These are phyloP conservation scores for Scaptomyza polygonia DNA, from an alignment of 2,888 invertebrate genomes.

Conservation along the genomic window DNA sequence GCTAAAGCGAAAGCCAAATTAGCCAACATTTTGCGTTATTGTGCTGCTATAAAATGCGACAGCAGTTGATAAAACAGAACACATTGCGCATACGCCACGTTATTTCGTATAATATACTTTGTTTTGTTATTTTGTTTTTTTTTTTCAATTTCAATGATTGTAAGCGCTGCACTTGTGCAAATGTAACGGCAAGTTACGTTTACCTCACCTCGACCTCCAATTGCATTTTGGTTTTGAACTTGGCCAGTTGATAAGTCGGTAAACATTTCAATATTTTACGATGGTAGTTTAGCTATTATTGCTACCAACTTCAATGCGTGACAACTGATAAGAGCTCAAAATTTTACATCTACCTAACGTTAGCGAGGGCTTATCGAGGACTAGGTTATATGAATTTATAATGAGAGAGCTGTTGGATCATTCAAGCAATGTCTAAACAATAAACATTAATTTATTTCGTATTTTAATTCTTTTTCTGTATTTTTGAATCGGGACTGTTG, in stretches of 20 bases:
- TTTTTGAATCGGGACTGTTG: not conserved
- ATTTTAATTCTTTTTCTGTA: too few relatives aligned
- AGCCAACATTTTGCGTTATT: conserved; percentile 43
- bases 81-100: conserved; percentile 55
- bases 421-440: too few relatives aligned
- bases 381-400: too few relatives aligned
- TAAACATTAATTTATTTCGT: too few relatives aligned
- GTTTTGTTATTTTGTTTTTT: too few relatives aligned
- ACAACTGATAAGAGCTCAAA: conserved; percentile 39
- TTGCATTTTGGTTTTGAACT: conserved; percentile 68
- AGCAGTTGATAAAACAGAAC: conserved; percentile 73
- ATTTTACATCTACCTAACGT: conserved; percentile 29
- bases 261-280: conserved; percentile 26
- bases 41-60: conserved; percentile 31
- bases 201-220: conserved; percentile 32
- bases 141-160: conserved; percentile 22
- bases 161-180: conserved; percentile 61
- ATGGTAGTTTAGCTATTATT: conserved; percentile 2
- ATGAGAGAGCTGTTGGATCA: too few relatives aligned
- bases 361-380: conserved; percentile 30
- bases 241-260: conserved; percentile 44
- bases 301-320: conserved; percentile 11
- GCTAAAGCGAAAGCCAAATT: conserved; percentile 38
- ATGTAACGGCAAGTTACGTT: conserved; percentile 35
- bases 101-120: conserved; percentile 6